phyloP scores from a whole-genome alignment of 2,113 vertebrate species.

The Scomber colias region DNA sequence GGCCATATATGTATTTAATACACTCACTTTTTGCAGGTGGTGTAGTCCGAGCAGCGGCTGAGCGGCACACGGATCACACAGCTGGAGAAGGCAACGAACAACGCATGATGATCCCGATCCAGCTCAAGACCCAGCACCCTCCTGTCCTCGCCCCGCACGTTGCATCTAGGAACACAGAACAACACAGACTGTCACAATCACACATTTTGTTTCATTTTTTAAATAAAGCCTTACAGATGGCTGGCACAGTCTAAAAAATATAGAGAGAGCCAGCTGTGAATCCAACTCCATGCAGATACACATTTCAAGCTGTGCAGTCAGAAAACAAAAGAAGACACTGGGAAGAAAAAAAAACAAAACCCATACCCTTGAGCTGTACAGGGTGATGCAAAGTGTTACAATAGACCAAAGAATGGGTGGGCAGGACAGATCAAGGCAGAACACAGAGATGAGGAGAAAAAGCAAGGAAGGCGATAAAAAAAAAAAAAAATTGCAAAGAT shows the following conservation, averaged over 20 bases:
- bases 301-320: slow-evolving; percentile 33
- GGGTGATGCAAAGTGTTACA: slow-evolving; percentile 69
- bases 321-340: slow-evolving; percentile 50
- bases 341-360: background rate
- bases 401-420: slow-evolving; percentile 59
- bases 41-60: slow-evolving; percentile 87
- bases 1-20: too few relatives aligned
- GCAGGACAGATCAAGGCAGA: slow-evolving; percentile 50
- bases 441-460: slow-evolving; percentile 26
- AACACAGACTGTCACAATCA: background rate
- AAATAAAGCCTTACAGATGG: slow-evolving; percentile 2
- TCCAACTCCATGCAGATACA: slow-evolving; percentile 39
- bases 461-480: background rate
- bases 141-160: slow-evolving; percentile 83
- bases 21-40: slow-evolving; percentile 87
- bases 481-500: background rate
- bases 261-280: slow-evolving; percentile 18
- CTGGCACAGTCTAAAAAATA: slow-evolving; percentile 33
- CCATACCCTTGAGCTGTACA: slow-evolving; percentile 51
- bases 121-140: slow-evolving; percentile 89
- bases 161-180: slow-evolving; percentile 83
- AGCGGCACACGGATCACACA: slow-evolving; percentile 90
- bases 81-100: slow-evolving; percentile 92
- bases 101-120: slow-evolving; percentile 88
- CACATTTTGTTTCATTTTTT: slow-evolving; percentile 9